These are phyloP conservation scores for Shinisaurus crocodilurus DNA, from an alignment of 2,113 vertebrate genomes.

Conservation along the genomic window DNA sequence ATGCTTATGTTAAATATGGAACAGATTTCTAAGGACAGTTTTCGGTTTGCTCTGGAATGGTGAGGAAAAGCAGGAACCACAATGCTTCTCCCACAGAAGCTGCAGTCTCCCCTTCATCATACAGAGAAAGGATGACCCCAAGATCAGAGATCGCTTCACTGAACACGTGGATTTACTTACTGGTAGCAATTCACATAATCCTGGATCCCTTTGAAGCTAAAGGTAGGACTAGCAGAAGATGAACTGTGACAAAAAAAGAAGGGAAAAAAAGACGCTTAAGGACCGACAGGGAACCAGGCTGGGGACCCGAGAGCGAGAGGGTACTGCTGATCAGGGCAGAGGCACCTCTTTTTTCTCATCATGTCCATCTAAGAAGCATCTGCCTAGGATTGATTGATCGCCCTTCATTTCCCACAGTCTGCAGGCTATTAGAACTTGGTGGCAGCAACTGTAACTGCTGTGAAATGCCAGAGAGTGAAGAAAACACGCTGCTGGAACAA, in stretches of 20 bases:
- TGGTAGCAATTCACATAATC: conserved; percentile 70
- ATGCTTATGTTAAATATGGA: not conserved
- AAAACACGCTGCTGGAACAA: not conserved
- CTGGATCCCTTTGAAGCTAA: conserved; percentile 73
- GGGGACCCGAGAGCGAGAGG: not conserved
- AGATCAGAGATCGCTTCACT: not conserved
- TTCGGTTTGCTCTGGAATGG: not conserved
- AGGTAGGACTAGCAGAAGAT: conserved; percentile 42
- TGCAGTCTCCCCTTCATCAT: not conserved
- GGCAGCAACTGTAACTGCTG: not conserved
- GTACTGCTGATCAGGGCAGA: not conserved
- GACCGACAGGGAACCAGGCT: not conserved
- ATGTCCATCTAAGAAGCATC: not conserved
- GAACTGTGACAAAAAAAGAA: conserved; percentile 45
- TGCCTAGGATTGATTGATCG: no score
- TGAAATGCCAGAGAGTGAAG: not conserved
- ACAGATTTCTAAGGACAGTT: not conserved
- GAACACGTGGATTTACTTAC: conserved; percentile 37
- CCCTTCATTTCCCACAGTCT: not conserved
- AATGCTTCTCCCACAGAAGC: not conserved
- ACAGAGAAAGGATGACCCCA: not conserved
- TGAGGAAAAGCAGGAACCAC: not conserved
- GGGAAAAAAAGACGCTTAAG: not conserved
- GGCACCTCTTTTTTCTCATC: not conserved
- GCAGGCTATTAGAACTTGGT: not conserved